Evolutionary conservation across 2,797 vertebrate species (phyloP), one percentile per base, ranked within the genome.

Genomic region (Rhincodon typus): DNA sequence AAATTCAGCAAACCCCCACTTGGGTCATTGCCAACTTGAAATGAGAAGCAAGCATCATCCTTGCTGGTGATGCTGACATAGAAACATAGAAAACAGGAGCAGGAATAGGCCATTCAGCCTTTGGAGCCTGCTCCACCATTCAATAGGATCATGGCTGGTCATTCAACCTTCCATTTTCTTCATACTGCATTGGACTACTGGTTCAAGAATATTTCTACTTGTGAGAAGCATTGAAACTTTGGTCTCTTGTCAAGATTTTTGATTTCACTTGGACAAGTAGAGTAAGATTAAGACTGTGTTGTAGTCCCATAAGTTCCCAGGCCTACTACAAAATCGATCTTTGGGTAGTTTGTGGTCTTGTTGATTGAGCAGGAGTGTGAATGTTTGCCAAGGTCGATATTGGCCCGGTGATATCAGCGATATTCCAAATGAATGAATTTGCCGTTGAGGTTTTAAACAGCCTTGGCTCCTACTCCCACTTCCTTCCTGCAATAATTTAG

Each of bases 171-270:
- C 8, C 1, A 10, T 62, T 62, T 62, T 13, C 12, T 13, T 62
- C 57, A 62, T 10, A 12, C 12, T 62, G 57, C 1, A 1, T 46
- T 46, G 42, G 42, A 46, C 42, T 46, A 46, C 42, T 46, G 42
- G 2, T 46, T 72, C 34, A 46, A 53, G 46, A 77, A 46, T 30
- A 57, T 69, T 25, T 34, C 42, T 72, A 27, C 27, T 95, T 77
- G 46, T 77, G 94, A 95, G 69, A 95, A 70, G 69, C 70, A 77
- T 46, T 17, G 70, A 46, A 95, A 74, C 15, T 95, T 77, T 77
- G 46, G 70, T 72, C 70, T 95, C 42, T 50, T 53, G 50, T 30
- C 94, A 95, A 77, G 27, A 69, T 30, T 93, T 93, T 42, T 93
- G 90, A 93, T 93, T 93, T 69, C 38, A 69, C 21, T 69, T 93